Percentiles rank a stretch among this genome's conserved stretches.
Evolutionary conservation across 2,888 invertebrate genomes (phyloP).

Genomic region (Drosophila paramelanica): DNA sequence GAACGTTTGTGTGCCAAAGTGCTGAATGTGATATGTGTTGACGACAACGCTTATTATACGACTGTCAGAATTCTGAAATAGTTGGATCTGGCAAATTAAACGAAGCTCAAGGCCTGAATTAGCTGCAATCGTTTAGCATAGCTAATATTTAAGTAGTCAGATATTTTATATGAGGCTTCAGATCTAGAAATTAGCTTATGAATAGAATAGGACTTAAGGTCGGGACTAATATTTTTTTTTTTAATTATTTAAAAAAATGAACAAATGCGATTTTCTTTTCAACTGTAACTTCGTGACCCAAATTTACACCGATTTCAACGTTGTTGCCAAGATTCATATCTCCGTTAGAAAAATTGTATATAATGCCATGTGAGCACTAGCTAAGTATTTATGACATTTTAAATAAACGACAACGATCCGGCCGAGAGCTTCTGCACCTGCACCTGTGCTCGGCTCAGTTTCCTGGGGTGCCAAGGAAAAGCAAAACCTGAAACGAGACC

Average conservation of each 20-base stretch:
- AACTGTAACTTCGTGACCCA: background rate
- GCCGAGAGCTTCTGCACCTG: conserved; percentile 17
- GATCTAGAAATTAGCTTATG: background rate
- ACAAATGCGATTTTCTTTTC: background rate
- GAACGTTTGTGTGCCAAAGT: conserved; percentile 53
- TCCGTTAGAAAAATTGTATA: conserved; percentile 9
- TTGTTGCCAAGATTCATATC: background rate
- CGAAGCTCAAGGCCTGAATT: conserved; percentile 1
- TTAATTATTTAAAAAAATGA: too few species aligned
- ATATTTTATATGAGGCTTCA: background rate
- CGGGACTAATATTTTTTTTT: too few species aligned
- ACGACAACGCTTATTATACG: conserved; percentile 25
- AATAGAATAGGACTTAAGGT: background rate
- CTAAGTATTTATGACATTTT: conserved; percentile 64
- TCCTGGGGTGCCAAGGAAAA: conserved; percentile 20
- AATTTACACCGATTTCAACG: conserved; percentile 3
- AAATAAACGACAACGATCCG: conserved; percentile 52
- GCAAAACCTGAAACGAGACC: conserved; percentile 60
- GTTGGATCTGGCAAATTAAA: conserved; percentile 15
- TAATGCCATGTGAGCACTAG: conserved; percentile 26
- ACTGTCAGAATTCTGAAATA: conserved; percentile 26
- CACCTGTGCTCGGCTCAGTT: conserved; percentile 14
- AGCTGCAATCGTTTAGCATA: background rate
- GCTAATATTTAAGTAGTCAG: too few species aligned
- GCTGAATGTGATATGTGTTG: conserved; percentile 55